Base-by-base conservation (phyloP, 2,113 vertebrate genomes). In the Bungarus multicinctus region DNA sequence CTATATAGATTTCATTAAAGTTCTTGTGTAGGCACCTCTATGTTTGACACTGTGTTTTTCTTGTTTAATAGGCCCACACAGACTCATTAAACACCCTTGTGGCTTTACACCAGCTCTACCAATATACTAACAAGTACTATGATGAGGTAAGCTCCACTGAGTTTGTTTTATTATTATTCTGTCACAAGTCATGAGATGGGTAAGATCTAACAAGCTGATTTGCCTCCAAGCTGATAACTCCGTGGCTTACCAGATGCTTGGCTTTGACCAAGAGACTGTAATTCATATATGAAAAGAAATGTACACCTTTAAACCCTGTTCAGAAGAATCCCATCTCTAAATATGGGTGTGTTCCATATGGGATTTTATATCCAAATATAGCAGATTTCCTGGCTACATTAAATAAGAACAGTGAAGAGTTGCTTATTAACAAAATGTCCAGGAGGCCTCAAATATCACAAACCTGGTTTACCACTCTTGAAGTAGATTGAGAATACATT, bases 101-200 rank as follows among this genome's bases (percentile, higher is more conserved):
- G 97, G 99, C 99, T 93, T 98, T 99, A 93, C 98, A 99, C 97
- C 99, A 99, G 97, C 98, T 99, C 94, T 99, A 99, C 98, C 99
- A 99, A 97, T 99, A 99, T 25, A 99, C 99, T 89, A 99, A 99
- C 98, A 99, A 99, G 98, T 99, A 99, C 98, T 99, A 99, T 0
- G 99, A 99, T 55, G 98, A 98, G 99, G 99, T 99, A 98, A 98
- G 98, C 95, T 53, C 30, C 27, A 87, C 89, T 86, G 91, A 5
- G 74, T 92, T 94, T 90, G 11, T 16, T 89, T 85, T 93, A 92
- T 57, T 93, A 91, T 60, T 23, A 50, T 27, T 85, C 12, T 85
- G 50, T 60, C 90, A 93, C 91, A 91, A 23, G 9, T 74, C 85
- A 53, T 4, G 22, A 93, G 43, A 20, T 25, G 27, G 92, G 74